phyloP scores from a whole-genome alignment of 2,797 vertebrate species.

The Limosa lapponica region DNA sequence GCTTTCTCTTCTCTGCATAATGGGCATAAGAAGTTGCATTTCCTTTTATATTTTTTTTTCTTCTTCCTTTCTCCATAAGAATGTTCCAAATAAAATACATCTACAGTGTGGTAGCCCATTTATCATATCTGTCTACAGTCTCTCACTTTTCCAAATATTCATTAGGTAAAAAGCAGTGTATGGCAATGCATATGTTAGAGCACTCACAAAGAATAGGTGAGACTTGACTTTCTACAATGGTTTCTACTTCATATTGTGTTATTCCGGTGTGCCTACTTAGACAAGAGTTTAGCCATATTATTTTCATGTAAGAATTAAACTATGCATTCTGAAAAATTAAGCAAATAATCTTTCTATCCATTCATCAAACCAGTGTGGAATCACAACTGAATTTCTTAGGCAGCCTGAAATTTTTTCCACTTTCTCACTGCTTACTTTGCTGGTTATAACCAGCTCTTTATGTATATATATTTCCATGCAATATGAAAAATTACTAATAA shows the following conservation, averaged over 20 bases:
- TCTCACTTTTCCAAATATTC: neutral
- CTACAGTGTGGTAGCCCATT: neutral
- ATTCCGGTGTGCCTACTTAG: neutral
- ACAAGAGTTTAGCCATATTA: neutral
- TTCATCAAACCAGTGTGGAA: neutral
- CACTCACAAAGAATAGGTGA: neutral
- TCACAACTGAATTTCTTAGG: neutral
- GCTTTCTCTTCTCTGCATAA: neutral
- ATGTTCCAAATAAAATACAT: neutral
- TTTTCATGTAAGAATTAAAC: constrained; percentile 1
- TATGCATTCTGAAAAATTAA: neutral
- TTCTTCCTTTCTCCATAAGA: neutral
- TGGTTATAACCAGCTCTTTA: neutral
- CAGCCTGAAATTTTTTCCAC: neutral
- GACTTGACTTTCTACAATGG: neutral
- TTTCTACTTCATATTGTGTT: neutral
- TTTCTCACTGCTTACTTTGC: neutral
- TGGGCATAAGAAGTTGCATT: neutral
- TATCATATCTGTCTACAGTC: neutral
- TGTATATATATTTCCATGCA: neutral
- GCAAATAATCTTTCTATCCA: neutral
- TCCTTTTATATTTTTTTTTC: neutral
- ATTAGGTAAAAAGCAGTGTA: neutral
- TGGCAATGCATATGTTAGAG: neutral
- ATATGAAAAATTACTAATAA: neutral